Evolutionary conservation across 2,113 vertebrate species (phyloP).

Genomic region (Tachycineta bicolor): DNA sequence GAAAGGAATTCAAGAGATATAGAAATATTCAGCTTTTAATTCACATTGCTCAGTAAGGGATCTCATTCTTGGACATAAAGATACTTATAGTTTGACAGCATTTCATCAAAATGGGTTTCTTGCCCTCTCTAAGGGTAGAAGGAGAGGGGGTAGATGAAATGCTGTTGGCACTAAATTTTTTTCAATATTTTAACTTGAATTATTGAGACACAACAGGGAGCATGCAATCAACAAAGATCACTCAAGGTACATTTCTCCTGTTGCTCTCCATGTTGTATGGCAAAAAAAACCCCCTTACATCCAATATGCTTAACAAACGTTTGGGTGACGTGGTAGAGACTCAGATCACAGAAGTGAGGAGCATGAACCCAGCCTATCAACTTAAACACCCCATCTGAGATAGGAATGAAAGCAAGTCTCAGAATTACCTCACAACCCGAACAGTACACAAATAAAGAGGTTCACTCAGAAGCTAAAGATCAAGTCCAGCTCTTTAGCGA

Average conservation of each 20-base stretch:
- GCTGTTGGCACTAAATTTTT: background rate
- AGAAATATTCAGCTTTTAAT: background rate
- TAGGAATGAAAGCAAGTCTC: background rate
- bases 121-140: background rate
- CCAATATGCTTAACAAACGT: rapidly evolving
- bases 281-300: background rate
- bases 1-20: background rate
- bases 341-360: background rate
- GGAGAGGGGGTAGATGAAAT: background rate
- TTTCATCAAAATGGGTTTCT: background rate
- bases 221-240: background rate
- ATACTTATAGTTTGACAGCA: background rate
- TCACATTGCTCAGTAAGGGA: background rate
- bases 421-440: background rate
- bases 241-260: background rate
- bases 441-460: background rate
- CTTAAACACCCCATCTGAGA: background rate
- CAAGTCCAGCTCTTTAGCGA: background rate
- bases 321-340: background rate
- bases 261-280: rapidly evolving
- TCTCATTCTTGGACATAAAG: background rate
- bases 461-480: background rate
- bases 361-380: background rate
- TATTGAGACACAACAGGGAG: background rate
- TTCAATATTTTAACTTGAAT: background rate